Evolutionary conservation across 2,113 vertebrate species (phyloP), one percentile per base, ranked within the genome.

Genomic region (Notarius lentiginosus): DNA sequence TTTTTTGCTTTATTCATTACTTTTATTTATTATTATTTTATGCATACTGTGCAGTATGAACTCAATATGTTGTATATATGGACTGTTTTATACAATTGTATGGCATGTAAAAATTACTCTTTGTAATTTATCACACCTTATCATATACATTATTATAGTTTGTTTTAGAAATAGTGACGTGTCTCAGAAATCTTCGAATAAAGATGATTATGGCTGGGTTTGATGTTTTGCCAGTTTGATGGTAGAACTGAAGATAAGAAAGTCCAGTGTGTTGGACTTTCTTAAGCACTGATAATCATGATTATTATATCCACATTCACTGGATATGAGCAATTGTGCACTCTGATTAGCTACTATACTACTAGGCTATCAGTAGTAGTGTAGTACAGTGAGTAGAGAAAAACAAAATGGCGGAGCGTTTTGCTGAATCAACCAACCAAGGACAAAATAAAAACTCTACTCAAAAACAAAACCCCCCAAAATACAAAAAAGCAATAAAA

Each of bases 1-100:
- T 75, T 75, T 86, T 75, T 34, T 84, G 5, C 41, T 58, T 70
- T 18, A 79, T 34, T 61, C 65, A 27, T 89, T 83, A 27, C 17
- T 12, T 27, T 83, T 77, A 87, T 89, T 89, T 87, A 89, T 89
- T 89, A 51, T 81, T 84, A 14, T 34, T 58, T 30, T 79, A 60
- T 66, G 83, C 14, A 80, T 65, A 80, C 34, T 84, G 22, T 79
- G 27, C 55, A 86, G 73, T 30, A 51, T 51, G 51, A 79, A 76
- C 68, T 83, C 27, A 60, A 49, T 79, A 18, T 56, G 22, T 55
- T 89, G 88, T 87, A 87, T 72, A 89, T 87, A 70, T 63, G 80
- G 66, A 86, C 72, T 87, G 70, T 89, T 89, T 87, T 89, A 79
- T 84, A 89, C 55, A 86, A 73, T 81, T 84, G 68, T 87, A 41